Base-by-base conservation (phyloP, 2,113 vertebrate genomes). In the Aldabrachelys gigantea region DNA sequence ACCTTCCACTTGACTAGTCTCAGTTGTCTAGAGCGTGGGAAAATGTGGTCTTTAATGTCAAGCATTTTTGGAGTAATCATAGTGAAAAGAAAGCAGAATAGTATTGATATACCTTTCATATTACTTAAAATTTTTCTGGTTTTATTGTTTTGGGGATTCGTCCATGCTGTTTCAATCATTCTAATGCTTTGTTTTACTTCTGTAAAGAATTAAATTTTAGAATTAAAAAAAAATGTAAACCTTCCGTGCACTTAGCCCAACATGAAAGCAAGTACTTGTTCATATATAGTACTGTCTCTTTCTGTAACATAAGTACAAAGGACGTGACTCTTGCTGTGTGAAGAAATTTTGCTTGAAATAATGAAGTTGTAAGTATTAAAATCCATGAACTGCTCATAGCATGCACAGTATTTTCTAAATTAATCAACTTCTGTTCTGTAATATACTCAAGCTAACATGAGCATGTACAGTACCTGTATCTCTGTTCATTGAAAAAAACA, bases 1-100 rank as follows among this genome's bases (percentile, higher is more conserved):
- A 49, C 59, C n/a, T 87, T 86, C 72, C 80, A 41, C 50, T 95
- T 69, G 54, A 65, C 54, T 83, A 24, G 52, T 24, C 9, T 91
- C 85, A 81, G 6, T 41, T 83, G 25, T 88, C 76, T 94, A 41
- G 4, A 4, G 2, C 52, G 11, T 38, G 87, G 44, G 16, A 76
- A 80, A 72, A 38, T n/a, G 17, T 69, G 8, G 4, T 72, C 65
- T 72, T 62, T 72, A 72, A 38, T 72, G n/a, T 72, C n/a, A 72
- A 72, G n/a, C 9, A 22, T 72, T 72, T 41, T 56, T 87, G 38
- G 47, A 14, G 54, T 89, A 75, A 29, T 49, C 16, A 29, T 84
- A 3, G 24, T 89, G 10, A 10, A 22, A n/a, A 0, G 65, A 72
- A 72, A n/a, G 35, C 65, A 69, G 35, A 69, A 17, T 69, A 69